Percentiles rank a stretch among this genome's conserved stretches.
phyloP scores from a whole-genome alignment of 2,888 invertebrate genomes.

The Agriopis aurantiaria region DNA sequence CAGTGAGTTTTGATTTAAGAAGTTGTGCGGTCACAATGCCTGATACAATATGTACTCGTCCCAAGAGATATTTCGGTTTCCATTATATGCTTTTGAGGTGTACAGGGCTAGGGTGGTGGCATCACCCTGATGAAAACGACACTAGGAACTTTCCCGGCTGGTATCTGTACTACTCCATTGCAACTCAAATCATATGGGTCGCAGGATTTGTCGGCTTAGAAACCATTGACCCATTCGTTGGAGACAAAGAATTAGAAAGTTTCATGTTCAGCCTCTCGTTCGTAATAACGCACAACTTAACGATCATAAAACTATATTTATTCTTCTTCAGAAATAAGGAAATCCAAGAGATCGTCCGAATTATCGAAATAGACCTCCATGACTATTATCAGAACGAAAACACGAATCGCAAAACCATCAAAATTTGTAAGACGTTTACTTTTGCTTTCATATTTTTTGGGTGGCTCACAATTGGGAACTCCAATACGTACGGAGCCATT shows the following conservation, averaged over 20 bases:
- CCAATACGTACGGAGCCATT: slow-evolving; percentile 72
- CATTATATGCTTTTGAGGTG: slow-evolving; percentile 73
- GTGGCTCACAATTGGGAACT: slow-evolving; percentile 78
- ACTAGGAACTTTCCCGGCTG: slow-evolving; percentile 71
- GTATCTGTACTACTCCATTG: slow-evolving; percentile 74
- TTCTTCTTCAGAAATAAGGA: slow-evolving; percentile 76
- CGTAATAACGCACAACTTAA: slow-evolving; percentile 80
- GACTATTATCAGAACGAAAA: slow-evolving; percentile 72
- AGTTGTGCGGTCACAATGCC: slow-evolving; percentile 44
- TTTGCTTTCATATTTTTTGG: slow-evolving; percentile 75
- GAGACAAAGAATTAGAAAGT: slow-evolving; percentile 76
- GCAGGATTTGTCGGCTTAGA: slow-evolving; percentile 79
- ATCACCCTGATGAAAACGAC: slow-evolving; percentile 74
- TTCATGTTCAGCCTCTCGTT: slow-evolving; percentile 83
- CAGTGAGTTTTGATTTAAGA: slow-evolving; percentile 8
- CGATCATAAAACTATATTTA: slow-evolving; percentile 75
- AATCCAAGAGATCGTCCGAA: slow-evolving; percentile 74
- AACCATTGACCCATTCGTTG: slow-evolving; percentile 80
- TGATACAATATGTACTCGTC: slow-evolving; percentile 47
- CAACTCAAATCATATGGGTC: slow-evolving; percentile 76
- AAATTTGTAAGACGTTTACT: slow-evolving; percentile 67
- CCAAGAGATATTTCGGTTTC: slow-evolving; percentile 69
- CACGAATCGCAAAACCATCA: slow-evolving; percentile 66
- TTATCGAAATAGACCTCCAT: slow-evolving; percentile 70
- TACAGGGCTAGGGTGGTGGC: slow-evolving; percentile 82